Evolutionary conservation across 1,140 invertebrate genomes (phyloP), one percentile per base, ranked within the genome.

Genomic region (Bombus soroeensis): DNA sequence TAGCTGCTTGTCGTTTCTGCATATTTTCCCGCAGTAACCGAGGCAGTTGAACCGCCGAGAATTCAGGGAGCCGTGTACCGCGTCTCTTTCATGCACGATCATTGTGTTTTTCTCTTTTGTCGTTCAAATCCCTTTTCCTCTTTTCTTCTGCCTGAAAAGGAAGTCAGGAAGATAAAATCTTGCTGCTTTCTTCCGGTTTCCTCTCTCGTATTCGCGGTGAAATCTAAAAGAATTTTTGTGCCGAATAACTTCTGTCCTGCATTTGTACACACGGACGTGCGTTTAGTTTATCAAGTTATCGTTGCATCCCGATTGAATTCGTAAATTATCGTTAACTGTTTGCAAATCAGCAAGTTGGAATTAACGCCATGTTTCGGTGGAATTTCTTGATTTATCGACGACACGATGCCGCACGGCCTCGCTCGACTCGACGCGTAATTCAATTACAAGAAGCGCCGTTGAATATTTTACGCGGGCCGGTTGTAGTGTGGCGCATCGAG

Each of bases 61-160:
- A 85, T 72, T 75, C 73, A 57, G 80, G 39, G 25, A 75, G 6
- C 32, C 25, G 59, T 66, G 4, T 68, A 73, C 74, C 75, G 62
- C 57, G 22, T 86, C 68, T 66, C 62, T 82, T 89, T 64, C 43
- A 32, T 68, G 53, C 78, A 57, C 83, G 74, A 89, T 86, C 76
- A 86, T 74, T 59, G 28, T 34, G 57, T 47, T 81, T 81, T 34
- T 34, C 43, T 34, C 66, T 37, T 39, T 59, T 41, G 34, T 32
- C 37, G n/a, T 43, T 22, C 6, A 53, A 76, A 75, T 68, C 72
- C 57, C 43, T 76, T 76, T 41, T 18, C 10, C 59, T 22, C 6
- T 9, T 8, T 53, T 53, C 47, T 53, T 53, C 47, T 59, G 22
- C 32, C 9, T n/a, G 12, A 59, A 28, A 59, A 37, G 18, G 53